These are phyloP conservation scores for Crocodylus rhombifer DNA, from an alignment of 2,797 vertebrate genomes.

Conservation along the genomic window DNA sequence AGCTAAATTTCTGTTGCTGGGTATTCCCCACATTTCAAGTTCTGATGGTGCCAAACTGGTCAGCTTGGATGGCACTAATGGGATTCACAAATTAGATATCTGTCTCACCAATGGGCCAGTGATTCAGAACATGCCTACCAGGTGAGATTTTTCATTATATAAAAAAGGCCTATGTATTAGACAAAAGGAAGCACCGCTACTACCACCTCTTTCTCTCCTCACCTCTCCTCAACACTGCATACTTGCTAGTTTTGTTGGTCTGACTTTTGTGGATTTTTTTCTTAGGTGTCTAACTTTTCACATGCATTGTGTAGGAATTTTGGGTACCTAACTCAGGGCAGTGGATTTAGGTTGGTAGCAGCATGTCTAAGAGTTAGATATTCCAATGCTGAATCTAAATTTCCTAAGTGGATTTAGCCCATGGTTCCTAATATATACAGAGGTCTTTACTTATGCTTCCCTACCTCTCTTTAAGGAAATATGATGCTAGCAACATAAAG, in stretches of 20 bases:
- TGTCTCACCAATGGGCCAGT: accelerated
- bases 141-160: not conserved
- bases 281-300: not conserved
- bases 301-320: accelerated
- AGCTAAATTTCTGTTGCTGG: not conserved
- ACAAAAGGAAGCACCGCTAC: accelerated
- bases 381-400: too few species aligned
- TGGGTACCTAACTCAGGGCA: too few species aligned
- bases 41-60: too few species aligned
- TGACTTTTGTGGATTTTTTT: not conserved
- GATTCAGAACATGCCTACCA: not conserved
- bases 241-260: not conserved
- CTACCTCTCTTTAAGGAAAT: not conserved
- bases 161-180: too few species aligned
- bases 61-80: not conserved
- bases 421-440: not conserved
- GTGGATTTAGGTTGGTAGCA: too few species aligned
- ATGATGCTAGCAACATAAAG: not conserved
- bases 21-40: not conserved
- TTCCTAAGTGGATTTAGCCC: not conserved
- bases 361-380: too few species aligned
- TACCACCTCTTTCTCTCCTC: not conserved
- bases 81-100: not conserved
- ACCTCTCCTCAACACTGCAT: not conserved
- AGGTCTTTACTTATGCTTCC: not conserved